These are phyloP conservation scores for Picathartes gymnocephalus DNA, from an alignment of 2,113 vertebrate species.

Conservation along the genomic window DNA sequence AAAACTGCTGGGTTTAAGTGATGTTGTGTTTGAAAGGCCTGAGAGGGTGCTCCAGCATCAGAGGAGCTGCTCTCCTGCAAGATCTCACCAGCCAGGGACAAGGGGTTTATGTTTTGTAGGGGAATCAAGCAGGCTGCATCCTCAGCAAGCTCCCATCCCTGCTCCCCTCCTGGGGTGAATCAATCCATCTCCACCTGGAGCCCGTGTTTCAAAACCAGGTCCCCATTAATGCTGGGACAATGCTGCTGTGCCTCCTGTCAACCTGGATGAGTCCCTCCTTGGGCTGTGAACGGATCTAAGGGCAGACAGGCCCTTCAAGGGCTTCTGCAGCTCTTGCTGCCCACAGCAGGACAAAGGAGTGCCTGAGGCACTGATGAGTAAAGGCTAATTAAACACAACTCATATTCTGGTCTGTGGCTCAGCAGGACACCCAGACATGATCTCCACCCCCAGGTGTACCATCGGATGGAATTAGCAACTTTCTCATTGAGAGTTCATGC, in stretches of 20 bases:
- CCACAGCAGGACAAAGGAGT: neutral
- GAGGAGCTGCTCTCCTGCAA: neutral
- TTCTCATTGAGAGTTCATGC: neutral
- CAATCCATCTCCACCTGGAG: neutral
- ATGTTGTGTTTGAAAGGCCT: neutral
- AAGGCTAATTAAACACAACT: neutral
- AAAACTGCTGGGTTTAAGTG: no score
- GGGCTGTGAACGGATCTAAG: neutral
- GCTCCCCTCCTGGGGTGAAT: rapidly evolving
- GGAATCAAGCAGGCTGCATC: neutral
- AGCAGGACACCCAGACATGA: neutral
- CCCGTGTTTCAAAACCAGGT: rapidly evolving
- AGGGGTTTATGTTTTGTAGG: neutral
- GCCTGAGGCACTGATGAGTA: neutral
- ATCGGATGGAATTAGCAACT: neutral
- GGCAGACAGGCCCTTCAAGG: neutral
- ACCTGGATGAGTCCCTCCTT: neutral
- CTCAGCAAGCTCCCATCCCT: neutral
- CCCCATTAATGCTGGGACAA: rapidly evolving
- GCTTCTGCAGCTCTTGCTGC: neutral
- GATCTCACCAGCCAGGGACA: neutral
- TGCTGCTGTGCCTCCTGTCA: neutral
- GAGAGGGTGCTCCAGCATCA: neutral
- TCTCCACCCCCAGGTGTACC: rapidly evolving
- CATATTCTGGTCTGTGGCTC: neutral